Base-by-base conservation (phyloP, 2,113 vertebrate genomes). In the Pleuronectes platessa region DNA sequence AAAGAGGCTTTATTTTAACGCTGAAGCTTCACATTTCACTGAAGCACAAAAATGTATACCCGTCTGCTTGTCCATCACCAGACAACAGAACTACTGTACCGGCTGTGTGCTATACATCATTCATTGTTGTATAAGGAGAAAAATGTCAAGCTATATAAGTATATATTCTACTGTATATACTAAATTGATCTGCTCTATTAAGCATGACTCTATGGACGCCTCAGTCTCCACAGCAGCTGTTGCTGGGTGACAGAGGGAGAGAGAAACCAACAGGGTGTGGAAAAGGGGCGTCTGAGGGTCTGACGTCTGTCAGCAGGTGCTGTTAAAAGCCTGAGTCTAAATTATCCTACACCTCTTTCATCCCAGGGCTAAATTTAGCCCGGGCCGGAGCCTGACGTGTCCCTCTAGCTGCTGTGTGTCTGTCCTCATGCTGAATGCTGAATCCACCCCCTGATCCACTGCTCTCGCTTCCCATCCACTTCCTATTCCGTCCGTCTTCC, bases 271-370 rank as follows among this genome's bases (percentile, higher is more conserved):
- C 54, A 54, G 81, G 35, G 88, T 86, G 86, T 68, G 75, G 85
- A 90, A 45, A 79, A 54, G 71, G 23, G 56, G 59, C 66, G 62
- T 61, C 71, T 68, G 64, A 83, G 58, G 26, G 79, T 54, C 87
- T 89, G 93, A 94, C 37, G 69, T 76, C 59, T 89, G 81, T 73
- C 74, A 92, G 89, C 94, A 94, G 94, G 93, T 94, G 94, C 80
- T 90, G 78, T 66, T 31, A 23, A 85, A 88, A 72, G 70, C 86
- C 90, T 75, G 66, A 77, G 70, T 92, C 90, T 90, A 88, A 90
- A 91, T 89, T 88, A 77, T 66, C 74, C 75, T 68, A 71, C 14
- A 76, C 64, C 68, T 82, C 81, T 82, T 77, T 86, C 89, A 86
- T 81, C 74, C 21, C 68, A 71, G 42, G 81, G 75, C 81, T 92